A percentile compares a stretch with the other conserved stretches of the same genome.
Conservation (phyloP, 2,888 invertebrate species). For the Rapana venosa region DNA sequence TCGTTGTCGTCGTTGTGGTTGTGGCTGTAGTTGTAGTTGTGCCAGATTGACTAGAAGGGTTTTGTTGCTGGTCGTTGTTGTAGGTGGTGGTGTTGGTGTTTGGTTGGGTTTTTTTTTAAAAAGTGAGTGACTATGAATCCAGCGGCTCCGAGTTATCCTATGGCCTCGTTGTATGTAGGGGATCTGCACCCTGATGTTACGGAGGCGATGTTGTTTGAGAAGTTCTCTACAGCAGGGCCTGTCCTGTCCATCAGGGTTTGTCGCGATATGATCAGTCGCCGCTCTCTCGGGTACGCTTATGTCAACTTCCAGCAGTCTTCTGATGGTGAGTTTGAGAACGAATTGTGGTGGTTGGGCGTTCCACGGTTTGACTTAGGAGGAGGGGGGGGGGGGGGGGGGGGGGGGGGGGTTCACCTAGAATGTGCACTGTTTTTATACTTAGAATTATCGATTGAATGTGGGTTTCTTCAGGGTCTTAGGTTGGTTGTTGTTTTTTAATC, state of each 20-base stretch:
- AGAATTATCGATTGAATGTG: no score
- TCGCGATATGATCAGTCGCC: slow-evolving; percentile 97
- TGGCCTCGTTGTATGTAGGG: slow-evolving; percentile 98
- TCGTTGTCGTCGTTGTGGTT: no score
- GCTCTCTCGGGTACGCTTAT: slow-evolving; percentile 99
- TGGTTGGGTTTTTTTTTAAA: background rate
- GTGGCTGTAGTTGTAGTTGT: background rate
- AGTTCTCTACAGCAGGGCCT: slow-evolving; percentile 98
- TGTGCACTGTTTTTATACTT: no score
- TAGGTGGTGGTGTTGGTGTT: background rate
- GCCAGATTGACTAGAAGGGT: background rate
- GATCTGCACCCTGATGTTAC: slow-evolving; percentile 99
- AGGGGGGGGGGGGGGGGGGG: no score
- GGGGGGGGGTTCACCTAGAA: no score
- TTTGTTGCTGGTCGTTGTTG: background rate
- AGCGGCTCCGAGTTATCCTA: slow-evolving; percentile 71
- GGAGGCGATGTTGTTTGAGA: slow-evolving; percentile 99
- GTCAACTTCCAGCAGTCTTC: slow-evolving; percentile 99
- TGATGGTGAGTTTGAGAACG: slow-evolving; percentile 82
- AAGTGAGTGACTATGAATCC: slow-evolving; percentile 45
- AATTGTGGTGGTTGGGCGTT: no score
- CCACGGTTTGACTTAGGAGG: no score
- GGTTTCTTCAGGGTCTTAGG: no score
- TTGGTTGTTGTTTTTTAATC: no score
- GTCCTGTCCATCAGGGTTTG: slow-evolving; percentile 99